These are phyloP conservation scores for Blastobasis lacticolella DNA, from an alignment of 2,888 invertebrate genomes.

Conservation along the genomic window DNA sequence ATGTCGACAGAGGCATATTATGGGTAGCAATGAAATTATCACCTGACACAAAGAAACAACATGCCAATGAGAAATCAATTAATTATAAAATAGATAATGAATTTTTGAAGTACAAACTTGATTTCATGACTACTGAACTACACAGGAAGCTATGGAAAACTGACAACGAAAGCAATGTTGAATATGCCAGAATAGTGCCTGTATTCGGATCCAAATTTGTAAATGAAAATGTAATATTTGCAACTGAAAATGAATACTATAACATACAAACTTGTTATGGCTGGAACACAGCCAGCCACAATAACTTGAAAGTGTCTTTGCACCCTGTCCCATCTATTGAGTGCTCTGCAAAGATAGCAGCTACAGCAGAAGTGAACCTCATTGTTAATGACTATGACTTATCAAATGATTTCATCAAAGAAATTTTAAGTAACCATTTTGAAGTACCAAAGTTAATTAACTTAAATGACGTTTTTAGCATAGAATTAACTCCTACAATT, in stretches of 20 bases:
- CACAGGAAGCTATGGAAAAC: constrained; percentile 52
- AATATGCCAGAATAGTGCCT: constrained; percentile 51
- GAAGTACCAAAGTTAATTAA: constrained; percentile 78
- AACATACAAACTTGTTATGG: constrained; percentile 47
- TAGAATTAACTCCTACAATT: constrained; percentile 71
- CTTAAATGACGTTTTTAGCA: constrained; percentile 77
- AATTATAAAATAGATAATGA: constrained; percentile 21
- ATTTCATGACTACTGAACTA: constrained; percentile 49
- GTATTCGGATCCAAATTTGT: constrained; percentile 45
- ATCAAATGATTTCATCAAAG: constrained; percentile 69
- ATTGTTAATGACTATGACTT: constrained; percentile 58
- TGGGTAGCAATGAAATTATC: constrained; percentile 56
- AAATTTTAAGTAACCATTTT: constrained; percentile 79
- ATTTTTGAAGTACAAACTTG: constrained; percentile 37
- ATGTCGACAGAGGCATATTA: constrained; percentile 55
- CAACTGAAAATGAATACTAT: constrained; percentile 49
- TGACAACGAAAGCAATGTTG: constrained; percentile 22
- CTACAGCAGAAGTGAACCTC: constrained; percentile 50
- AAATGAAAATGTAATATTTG: constrained; percentile 33
- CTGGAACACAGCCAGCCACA: too few relatives aligned
- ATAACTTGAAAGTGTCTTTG: constrained; percentile 35
- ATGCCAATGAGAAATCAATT: constrained; percentile 22
- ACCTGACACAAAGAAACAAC: constrained; percentile 34
- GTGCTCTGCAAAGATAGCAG: constrained; percentile 56
- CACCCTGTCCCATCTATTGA: constrained; percentile 52